These are phyloP conservation scores for Philaethria dido DNA, from an alignment of 2,888 invertebrate genomes.

Conservation along the genomic window DNA sequence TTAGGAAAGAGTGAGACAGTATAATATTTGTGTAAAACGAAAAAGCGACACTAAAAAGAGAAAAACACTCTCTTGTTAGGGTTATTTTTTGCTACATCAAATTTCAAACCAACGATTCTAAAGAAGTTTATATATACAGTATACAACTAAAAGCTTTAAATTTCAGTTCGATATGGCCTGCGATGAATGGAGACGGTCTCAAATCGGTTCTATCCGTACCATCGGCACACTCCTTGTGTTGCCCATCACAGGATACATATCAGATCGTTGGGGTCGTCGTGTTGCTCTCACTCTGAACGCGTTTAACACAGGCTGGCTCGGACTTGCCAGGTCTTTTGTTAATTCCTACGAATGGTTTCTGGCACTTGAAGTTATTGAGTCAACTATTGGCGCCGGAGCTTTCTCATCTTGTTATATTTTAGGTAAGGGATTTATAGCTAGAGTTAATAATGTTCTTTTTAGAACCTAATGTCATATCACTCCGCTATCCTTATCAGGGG, in stretches of 20 bases:
- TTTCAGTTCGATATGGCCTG: slow-evolving; percentile 86
- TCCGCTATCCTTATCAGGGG: too few species aligned
- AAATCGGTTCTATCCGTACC: slow-evolving; percentile 89
- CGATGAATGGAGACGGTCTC: slow-evolving; percentile 88
- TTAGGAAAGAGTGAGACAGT: too few species aligned
- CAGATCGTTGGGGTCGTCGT: slow-evolving; percentile 89
- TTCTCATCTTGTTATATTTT: slow-evolving; percentile 89
- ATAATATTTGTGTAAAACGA: too few species aligned
- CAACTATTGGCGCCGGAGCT: slow-evolving; percentile 87
- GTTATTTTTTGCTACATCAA: too few species aligned
- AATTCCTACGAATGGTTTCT: slow-evolving; percentile 88
- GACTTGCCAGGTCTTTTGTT: slow-evolving; percentile 87
- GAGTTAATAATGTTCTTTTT: neutral
- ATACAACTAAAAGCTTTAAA: neutral
- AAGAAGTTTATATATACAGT: neutral
- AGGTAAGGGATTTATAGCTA: slow-evolving; percentile 68
- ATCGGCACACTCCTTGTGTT: slow-evolving; percentile 88
- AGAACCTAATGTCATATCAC: too few species aligned
- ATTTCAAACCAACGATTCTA: too few species aligned
- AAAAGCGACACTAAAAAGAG: too few species aligned
- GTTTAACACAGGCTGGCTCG: slow-evolving; percentile 85
- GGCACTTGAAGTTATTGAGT: slow-evolving; percentile 88
- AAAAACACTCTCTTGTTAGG: too few species aligned
- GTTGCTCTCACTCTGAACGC: slow-evolving; percentile 85
- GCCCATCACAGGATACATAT: slow-evolving; percentile 88